phyloP scores from a whole-genome alignment of 2,113 vertebrate genomes.

The cattle (Bos taurus) region ARS-UCD2.0 NC_037350.1:8921501-8922000 shows the following conservation, averaged over 20 bases:
- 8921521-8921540: not conserved
- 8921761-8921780: not conserved
- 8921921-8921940: not conserved
- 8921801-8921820: slow-evolving; percentile 40
- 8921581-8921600: not conserved
- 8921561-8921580: not conserved
- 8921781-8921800: slow-evolving; percentile 35
- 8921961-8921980: slow-evolving; percentile 15
- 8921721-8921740: not conserved
- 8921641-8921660: not conserved
- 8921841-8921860: not conserved
- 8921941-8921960: not conserved
- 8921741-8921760: not conserved
- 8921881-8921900: not conserved
- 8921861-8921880: not conserved
- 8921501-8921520: not conserved
- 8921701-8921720: not conserved
- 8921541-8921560: not conserved
- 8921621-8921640: not conserved
- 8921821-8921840: slow-evolving; percentile 47
- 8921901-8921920: not conserved
- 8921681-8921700: not conserved
- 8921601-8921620: not conserved
- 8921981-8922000: not conserved
- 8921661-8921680: not conserved